Percentiles rank a stretch among this genome's conserved stretches.
These are phyloP conservation scores for Diadromus collaris DNA, from an alignment of 2,888 invertebrate species.

Conservation along the genomic window DNA sequence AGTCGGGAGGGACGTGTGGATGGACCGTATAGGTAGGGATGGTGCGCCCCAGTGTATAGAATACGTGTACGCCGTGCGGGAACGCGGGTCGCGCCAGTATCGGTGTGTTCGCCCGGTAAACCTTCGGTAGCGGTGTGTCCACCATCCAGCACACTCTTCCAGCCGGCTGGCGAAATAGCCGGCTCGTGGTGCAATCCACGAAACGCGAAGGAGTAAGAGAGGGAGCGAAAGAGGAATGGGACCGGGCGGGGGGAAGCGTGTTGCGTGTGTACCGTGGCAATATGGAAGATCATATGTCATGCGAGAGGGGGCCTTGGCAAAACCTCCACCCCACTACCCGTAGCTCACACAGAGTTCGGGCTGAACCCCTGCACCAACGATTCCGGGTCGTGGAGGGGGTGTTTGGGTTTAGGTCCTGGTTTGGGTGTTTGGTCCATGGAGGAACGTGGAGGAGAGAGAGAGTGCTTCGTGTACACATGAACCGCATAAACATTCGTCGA, in stretches of 20 bases:
- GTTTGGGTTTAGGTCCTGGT: background rate
- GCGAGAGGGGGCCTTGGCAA: constrained; percentile 69
- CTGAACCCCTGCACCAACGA: constrained; percentile 53
- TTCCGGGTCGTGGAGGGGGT: constrained; percentile 23
- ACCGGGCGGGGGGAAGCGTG: constrained; percentile 50
- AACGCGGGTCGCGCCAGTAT: constrained; percentile 15
- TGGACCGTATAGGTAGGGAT: constrained; percentile 1
- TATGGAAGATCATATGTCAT: constrained; percentile 80
- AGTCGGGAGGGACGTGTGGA: constrained; percentile 19
- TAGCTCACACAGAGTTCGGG: constrained; percentile 58
- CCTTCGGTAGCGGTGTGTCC: constrained; percentile 27
- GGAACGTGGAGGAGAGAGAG: constrained; percentile 31
- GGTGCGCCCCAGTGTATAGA: constrained; percentile 3
- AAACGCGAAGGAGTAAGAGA: background rate
- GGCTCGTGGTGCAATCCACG: constrained; percentile 18
- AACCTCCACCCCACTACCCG: constrained; percentile 57
- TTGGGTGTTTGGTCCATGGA: background rate
- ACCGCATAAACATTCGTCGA: constrained; percentile 63
- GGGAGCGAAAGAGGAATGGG: constrained; percentile 14
- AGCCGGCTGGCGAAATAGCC: background rate
- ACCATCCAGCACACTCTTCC: constrained; percentile 20
- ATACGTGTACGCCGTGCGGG: constrained; percentile 4
- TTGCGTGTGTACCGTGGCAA: constrained; percentile 73
- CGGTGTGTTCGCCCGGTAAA: constrained; percentile 5
- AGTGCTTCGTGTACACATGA: constrained; percentile 51